Base-by-base conservation (phyloP, 2,797 vertebrate genomes). In the Megalops cyprinoides region DNA sequence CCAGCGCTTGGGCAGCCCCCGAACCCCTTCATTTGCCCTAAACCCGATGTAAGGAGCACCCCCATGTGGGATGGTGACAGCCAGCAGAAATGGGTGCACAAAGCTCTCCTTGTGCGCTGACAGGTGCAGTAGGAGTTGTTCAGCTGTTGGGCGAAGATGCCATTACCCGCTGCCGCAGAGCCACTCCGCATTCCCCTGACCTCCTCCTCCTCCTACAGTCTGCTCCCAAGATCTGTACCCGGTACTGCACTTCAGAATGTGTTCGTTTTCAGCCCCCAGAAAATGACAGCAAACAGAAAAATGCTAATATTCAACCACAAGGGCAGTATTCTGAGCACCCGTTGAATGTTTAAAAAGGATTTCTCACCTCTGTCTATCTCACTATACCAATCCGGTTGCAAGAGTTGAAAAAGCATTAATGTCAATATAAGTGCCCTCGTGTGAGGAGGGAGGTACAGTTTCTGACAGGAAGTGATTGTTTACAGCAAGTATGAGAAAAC, bases 91-190 rank as follows among this genome's bases (percentile, higher is more conserved):
- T 46, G 31, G 7, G 83, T 85, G 81, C 84, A 88, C 86, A 91
- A 92, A 86, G 79, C 84, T 81, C 77, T 18, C 76, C 92, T 94
- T 94, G 91, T 95, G 93, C 91, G 87, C 89, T 79, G 86, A 92
- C 93, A 95, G 94, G 93, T 95, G 95, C 89, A 86, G 83, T 90
- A 87, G 76, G 90, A 87, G 84, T 81, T 4, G 77, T 84, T 90
- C 92, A 94, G 92, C 93, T 94, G 93, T 91, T 80, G 20, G 0
- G n/a, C 20, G 75, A 86, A 83, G 85, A 88, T 31, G 12, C 12
- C 73, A 74, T 51, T 15, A 9, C 46, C 25, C 31, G n/a, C 44
- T 25, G 1, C 8, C 49, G 46, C 25, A 28, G 28, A 74, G 44
- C 1, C 28, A 31, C 46, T 14, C 20, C 42, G 28, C 44, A 74